phyloP scores from a whole-genome alignment of 2,113 vertebrate genomes.

The Bombycilla garrulus region DNA sequence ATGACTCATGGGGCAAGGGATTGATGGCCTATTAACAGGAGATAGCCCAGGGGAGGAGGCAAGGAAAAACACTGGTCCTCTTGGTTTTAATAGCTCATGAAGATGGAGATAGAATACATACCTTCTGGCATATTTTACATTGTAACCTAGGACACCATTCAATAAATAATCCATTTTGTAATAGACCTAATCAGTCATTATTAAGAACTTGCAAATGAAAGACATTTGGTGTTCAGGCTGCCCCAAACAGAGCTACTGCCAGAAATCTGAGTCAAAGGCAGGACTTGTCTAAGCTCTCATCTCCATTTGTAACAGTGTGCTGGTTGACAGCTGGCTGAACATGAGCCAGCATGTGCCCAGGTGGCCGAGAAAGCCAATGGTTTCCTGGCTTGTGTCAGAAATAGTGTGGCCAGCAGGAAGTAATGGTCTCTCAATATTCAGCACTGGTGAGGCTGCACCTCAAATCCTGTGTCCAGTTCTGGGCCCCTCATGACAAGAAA shows the following conservation, averaged over 20 bases:
- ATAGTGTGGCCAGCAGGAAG: not conserved
- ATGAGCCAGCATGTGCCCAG: not conserved
- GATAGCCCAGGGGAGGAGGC: no score
- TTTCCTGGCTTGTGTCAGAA: not conserved
- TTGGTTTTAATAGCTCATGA: no score
- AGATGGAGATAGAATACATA: no score
- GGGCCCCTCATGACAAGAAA: not conserved
- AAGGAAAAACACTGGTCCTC: no score
- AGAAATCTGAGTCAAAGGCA: not conserved
- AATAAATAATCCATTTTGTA: no score
- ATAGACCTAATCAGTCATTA: no score
- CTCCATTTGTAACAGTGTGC: not conserved
- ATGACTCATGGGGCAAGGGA: no score
- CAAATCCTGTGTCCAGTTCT: not conserved
- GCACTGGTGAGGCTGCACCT: not conserved
- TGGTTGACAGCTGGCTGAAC: not conserved
- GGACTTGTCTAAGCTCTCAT: not conserved
- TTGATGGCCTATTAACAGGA: no score
- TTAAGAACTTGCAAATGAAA: no score
- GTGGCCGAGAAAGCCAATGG: not conserved
- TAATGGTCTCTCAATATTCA: not conserved
- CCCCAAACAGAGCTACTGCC: not conserved
- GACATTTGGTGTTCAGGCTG: no score
- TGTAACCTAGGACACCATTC: no score
- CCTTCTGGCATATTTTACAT: no score